Evolutionary conservation across 2,888 invertebrate species (phyloP).

Genomic region (Odontomyia ornata): DNA sequence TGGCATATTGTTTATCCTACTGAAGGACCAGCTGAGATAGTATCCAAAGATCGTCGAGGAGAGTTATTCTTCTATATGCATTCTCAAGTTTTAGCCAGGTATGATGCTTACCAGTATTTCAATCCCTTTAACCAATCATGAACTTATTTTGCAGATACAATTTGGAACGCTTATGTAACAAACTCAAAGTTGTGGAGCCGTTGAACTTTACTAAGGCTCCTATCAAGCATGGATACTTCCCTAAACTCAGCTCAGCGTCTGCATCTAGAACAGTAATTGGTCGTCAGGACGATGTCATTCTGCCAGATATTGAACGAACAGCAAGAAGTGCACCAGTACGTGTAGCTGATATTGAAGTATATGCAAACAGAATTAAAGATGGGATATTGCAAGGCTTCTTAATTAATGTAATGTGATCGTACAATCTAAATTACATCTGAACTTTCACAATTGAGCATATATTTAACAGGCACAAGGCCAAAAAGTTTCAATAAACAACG

Average conservation of each 20-base stretch:
- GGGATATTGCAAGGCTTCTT: slow-evolving; percentile 69
- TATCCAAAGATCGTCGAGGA: slow-evolving; percentile 59
- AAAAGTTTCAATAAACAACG: slow-evolving; percentile 43
- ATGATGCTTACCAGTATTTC: slow-evolving; percentile 49
- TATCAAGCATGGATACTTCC: slow-evolving; percentile 34
- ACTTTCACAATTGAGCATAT: neutral
- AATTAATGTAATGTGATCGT: no score
- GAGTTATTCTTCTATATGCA: slow-evolving; percentile 64
- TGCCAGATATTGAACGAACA: slow-evolving; percentile 60
- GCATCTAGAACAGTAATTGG: slow-evolving; percentile 28
- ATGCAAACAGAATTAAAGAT: slow-evolving; percentile 69
- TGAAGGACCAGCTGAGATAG: slow-evolving; percentile 52
- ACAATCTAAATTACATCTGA: no score
- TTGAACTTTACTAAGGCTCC: neutral
- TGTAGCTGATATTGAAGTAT: slow-evolving; percentile 68
- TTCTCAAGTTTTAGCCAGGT: slow-evolving; percentile 60
- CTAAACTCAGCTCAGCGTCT: slow-evolving; percentile 60
- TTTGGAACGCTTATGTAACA: slow-evolving; percentile 33
- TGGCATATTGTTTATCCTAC: slow-evolving; percentile 62
- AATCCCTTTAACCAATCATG: neutral
- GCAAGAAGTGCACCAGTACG: slow-evolving; percentile 66
- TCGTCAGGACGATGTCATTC: slow-evolving; percentile 21
- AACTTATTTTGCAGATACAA: slow-evolving; percentile 38
- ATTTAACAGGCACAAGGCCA: neutral
- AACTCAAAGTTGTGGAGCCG: slow-evolving; percentile 13